phyloP scores from a whole-genome alignment of 2,797 vertebrate genomes.

The Lycodopsis pacificus region DNA sequence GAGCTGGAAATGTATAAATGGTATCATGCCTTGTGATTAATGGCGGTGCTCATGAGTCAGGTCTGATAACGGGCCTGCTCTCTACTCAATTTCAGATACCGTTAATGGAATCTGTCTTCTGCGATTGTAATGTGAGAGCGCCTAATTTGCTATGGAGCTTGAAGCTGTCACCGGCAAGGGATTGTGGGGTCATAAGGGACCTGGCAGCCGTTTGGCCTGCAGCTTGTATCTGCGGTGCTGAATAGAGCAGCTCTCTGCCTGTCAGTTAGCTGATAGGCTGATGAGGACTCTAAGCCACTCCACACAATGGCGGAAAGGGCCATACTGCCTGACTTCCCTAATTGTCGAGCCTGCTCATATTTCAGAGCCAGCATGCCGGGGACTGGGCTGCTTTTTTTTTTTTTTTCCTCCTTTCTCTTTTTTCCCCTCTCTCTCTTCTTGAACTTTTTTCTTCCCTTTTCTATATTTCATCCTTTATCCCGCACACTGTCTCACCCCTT shows the following conservation, averaged over 20 bases:
- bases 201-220: conserved; percentile 99
- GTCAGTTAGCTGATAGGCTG: conserved; percentile 99
- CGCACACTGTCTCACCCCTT: conserved; percentile 75
- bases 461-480: conserved; percentile 88
- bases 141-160: conserved; percentile 99
- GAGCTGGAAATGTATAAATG: conserved; percentile 99
- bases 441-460: conserved; percentile 80
- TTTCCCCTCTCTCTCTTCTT: conserved; percentile 69
- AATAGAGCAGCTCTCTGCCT: conserved; percentile 99
- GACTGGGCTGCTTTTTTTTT: conserved; percentile 76
- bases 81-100: conserved; percentile 99
- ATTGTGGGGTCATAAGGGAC: conserved; percentile 99
- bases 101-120: conserved; percentile 99
- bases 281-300: conserved; percentile 99
- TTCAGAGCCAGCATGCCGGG: conserved; percentile 91
- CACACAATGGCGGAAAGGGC: conserved; percentile 97
- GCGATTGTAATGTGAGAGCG: conserved; percentile 99
- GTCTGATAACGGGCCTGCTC: conserved; percentile 99
- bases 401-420: conserved; percentile 43
- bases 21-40: conserved; percentile 99
- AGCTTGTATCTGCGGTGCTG: conserved; percentile 99
- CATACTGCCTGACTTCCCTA: conserved; percentile 98
- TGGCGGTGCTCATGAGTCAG: conserved; percentile 99
- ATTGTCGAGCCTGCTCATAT: conserved; percentile 99
- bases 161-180: conserved; percentile 99